Evolutionary conservation across 2,888 invertebrate genomes (phyloP).

Genomic region (Megastigmus dorsalis): DNA sequence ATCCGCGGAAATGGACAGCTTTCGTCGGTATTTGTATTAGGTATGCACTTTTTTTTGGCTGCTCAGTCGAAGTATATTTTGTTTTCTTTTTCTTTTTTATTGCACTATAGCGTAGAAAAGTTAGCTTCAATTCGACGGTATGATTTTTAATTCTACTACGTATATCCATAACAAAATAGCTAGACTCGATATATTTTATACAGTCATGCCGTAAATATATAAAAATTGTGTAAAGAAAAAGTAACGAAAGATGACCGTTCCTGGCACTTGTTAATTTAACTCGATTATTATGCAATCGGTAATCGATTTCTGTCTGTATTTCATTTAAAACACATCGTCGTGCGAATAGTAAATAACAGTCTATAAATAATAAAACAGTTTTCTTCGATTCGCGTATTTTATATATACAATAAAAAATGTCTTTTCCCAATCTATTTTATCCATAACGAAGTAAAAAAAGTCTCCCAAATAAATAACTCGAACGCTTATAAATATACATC

Average conservation of each 20-base stretch:
- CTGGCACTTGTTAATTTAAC: not conserved
- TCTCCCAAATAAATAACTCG: not conserved
- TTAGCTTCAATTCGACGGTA: no score
- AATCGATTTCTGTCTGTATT: slow-evolving; percentile 7
- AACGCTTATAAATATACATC: slow-evolving; percentile 9
- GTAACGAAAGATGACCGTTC: not conserved
- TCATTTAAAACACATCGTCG: not conserved
- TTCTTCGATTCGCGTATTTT: not conserved
- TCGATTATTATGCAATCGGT: slow-evolving; percentile 14
- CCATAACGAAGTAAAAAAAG: not conserved
- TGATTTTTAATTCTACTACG: no score
- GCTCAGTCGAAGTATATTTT: no score
- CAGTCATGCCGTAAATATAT: slow-evolving; percentile 7
- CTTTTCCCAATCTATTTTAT: not conserved
- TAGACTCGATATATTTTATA: slow-evolving; percentile 1
- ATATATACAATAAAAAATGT: not conserved
- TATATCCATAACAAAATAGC: not conserved
- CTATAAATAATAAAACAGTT: slow-evolving; percentile 13
- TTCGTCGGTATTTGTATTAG: not conserved
- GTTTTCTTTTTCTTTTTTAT: no score
- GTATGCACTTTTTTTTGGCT: no score
- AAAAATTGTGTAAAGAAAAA: not conserved
- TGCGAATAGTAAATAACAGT: not conserved
- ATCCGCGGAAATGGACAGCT: not conserved
- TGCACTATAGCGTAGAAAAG: no score